These are phyloP conservation scores for Morone saxatilis DNA, from an alignment of 2,113 vertebrate species.

Conservation along the genomic window DNA sequence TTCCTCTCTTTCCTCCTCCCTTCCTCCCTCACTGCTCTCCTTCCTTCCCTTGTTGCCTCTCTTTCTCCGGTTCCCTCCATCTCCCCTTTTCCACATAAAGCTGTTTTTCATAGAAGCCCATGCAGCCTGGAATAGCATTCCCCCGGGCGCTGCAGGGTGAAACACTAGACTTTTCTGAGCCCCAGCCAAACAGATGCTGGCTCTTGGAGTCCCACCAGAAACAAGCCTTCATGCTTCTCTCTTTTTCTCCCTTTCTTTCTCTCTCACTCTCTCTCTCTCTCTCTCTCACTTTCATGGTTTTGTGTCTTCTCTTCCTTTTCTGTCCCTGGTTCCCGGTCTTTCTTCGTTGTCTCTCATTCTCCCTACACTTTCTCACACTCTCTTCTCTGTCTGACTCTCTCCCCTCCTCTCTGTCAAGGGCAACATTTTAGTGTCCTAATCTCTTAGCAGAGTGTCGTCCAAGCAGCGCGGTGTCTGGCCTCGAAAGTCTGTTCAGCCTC, in stretches of 20 bases:
- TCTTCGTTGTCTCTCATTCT: slow-evolving; percentile 64
- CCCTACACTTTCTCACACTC: slow-evolving; percentile 63
- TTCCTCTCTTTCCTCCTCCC: slow-evolving; percentile 16
- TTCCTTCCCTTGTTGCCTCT: slow-evolving; percentile 78
- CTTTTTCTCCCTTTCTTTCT: slow-evolving; percentile 57
- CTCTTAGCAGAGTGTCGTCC: slow-evolving; percentile 56
- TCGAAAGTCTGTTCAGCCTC: slow-evolving; percentile 44
- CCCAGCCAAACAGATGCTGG: slow-evolving; percentile 88
- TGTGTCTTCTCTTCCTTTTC: slow-evolving; percentile 52
- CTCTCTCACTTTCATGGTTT: slow-evolving; percentile 65
- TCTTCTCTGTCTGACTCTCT: slow-evolving; percentile 52
- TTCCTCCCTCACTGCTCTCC: slow-evolving; percentile 59
- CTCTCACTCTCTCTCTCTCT: slow-evolving; percentile 54
- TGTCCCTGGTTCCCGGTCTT: slow-evolving; percentile 57
- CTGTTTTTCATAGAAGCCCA: slow-evolving; percentile 88
- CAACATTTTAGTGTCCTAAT: slow-evolving; percentile 68
- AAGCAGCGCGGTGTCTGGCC: slow-evolving; percentile 53
- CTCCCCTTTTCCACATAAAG: slow-evolving; percentile 88
- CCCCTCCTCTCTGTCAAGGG: slow-evolving; percentile 52
- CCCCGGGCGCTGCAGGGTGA: slow-evolving; percentile 84
- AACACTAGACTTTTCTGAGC: slow-evolving; percentile 89
- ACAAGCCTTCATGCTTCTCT: slow-evolving; percentile 82
- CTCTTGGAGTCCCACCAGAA: slow-evolving; percentile 86
- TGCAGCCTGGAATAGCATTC: slow-evolving; percentile 87
- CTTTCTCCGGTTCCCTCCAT: slow-evolving; percentile 77